Percentiles rank a stretch among this genome's conserved stretches.
Conservation (phyloP, 1,140 invertebrate genomes). For the Leptinotarsa defecta region DNA sequence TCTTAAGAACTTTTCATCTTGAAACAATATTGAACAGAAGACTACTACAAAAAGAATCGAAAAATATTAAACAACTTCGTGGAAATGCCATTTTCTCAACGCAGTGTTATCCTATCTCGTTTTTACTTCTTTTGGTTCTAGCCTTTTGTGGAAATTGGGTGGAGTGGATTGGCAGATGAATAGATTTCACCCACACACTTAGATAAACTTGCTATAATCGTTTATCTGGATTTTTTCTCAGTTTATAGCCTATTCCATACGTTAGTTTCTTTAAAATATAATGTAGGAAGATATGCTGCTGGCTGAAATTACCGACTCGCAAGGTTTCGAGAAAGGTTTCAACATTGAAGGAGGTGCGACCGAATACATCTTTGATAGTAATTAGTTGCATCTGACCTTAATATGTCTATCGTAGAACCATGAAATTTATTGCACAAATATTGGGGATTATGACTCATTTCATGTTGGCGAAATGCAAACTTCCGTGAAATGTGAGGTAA, state of each 20-base stretch:
- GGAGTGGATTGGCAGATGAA: slow-evolving; percentile 11
- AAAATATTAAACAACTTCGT: too few species aligned
- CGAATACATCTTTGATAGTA: background rate
- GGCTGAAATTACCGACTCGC: background rate
- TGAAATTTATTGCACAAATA: too few species aligned
- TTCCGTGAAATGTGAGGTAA: background rate
- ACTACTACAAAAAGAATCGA: too few species aligned
- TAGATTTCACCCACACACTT: slow-evolving; percentile 17
- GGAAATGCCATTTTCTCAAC: too few species aligned
- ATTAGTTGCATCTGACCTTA: background rate
- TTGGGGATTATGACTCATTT: too few species aligned
- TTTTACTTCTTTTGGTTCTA: background rate
- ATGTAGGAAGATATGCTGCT: slow-evolving; percentile 5
- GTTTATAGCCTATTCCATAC: background rate
- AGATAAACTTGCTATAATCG: background rate
- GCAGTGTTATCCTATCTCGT: background rate
- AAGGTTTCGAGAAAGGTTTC: slow-evolving; percentile 5
- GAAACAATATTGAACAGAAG: too few species aligned
- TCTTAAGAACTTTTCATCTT: too few species aligned
- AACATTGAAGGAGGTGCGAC: background rate
- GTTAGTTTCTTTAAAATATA: background rate
- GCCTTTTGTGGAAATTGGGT: slow-evolving; percentile 12
- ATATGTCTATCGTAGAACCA: background rate
- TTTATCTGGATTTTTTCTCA: background rate
- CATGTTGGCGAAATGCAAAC: too few species aligned